These are phyloP conservation scores for Brachirus orientalis DNA, from an alignment of 2,113 vertebrate genomes.

Conservation along the genomic window DNA sequence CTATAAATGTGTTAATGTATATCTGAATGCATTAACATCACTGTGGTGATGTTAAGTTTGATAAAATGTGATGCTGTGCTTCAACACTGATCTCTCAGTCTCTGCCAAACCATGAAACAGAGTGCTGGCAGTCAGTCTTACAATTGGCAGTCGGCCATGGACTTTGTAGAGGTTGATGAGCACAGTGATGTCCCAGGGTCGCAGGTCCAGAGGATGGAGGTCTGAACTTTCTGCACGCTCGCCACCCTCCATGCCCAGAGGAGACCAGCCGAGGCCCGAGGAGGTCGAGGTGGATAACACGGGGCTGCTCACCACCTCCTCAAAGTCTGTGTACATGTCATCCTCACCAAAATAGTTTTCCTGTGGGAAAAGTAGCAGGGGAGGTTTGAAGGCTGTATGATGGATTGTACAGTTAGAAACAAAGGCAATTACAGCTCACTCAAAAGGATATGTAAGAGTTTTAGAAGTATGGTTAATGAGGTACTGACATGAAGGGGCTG, in stretches of 20 bases:
- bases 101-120: background rate
- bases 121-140: slow-evolving; percentile 64
- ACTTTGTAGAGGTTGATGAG: slow-evolving; percentile 96
- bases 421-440: background rate
- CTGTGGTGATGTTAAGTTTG: slow-evolving; percentile 4
- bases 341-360: slow-evolving; percentile 99
- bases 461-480: too few relatives aligned
- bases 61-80: slow-evolving; percentile 4
- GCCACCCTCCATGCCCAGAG: slow-evolving; percentile 88
- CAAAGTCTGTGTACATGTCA: slow-evolving; percentile 98
- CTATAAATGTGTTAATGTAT: background rate
- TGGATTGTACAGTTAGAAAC: background rate
- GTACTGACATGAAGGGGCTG: too few relatives aligned
- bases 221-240: slow-evolving; percentile 80
- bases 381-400: background rate
- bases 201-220: slow-evolving; percentile 88
- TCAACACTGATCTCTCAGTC: background rate
- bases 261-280: slow-evolving; percentile 93
- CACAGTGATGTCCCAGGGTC: slow-evolving; percentile 98
- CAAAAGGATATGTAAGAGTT: too few relatives aligned
- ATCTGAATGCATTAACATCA: too few relatives aligned
- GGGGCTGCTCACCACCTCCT: slow-evolving; percentile 91
- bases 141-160: slow-evolving; percentile 93
- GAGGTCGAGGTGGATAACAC: slow-evolving; percentile 91
- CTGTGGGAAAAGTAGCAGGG: slow-evolving; percentile 65